phyloP scores from a whole-genome alignment of 2,888 invertebrate genomes.

The Hydrotaea diabolus region DNA sequence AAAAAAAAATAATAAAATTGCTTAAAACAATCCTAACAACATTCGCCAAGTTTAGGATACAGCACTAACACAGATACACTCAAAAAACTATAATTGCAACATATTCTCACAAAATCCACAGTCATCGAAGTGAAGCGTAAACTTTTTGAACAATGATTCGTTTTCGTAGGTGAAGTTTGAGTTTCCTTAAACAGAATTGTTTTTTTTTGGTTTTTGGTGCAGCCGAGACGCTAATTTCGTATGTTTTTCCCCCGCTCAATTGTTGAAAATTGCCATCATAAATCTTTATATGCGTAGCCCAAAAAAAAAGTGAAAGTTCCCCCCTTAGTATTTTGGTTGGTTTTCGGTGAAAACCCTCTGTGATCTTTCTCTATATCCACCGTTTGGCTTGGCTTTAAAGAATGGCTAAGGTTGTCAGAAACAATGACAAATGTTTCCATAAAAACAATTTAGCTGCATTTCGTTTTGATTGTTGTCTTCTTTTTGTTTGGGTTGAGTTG shows the following conservation, averaged over 20 bases:
- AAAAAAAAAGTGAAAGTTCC: constrained; percentile 64
- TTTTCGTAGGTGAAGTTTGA: constrained; percentile 28
- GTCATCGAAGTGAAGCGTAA: constrained; percentile 37
- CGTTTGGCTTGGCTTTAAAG: background rate
- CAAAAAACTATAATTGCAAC: constrained; percentile 27
- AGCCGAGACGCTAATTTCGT: constrained; percentile 16
- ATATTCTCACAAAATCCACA: constrained; percentile 33
- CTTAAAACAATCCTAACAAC: constrained; percentile 19
- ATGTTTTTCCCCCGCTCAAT: constrained; percentile 7
- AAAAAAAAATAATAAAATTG: constrained; percentile 26
- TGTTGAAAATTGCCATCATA: constrained; percentile 44
- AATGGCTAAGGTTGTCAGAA: constrained; percentile 67
- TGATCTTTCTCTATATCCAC: background rate
- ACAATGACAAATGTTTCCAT: constrained; percentile 70
- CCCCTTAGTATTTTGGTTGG: constrained; percentile 32
- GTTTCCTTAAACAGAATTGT: background rate
- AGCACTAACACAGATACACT: background rate
- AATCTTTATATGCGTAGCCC: constrained; percentile 56
- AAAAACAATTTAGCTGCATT: constrained; percentile 46
- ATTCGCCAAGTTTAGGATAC: constrained; percentile 24
- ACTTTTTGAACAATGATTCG: constrained; percentile 22
- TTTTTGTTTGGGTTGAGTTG: constrained; percentile 26
- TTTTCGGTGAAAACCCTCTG: background rate
- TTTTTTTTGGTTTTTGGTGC: background rate
- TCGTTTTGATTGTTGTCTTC: constrained; percentile 18